Evolutionary conservation across 2,888 invertebrate species (phyloP), one percentile per base, ranked within the genome.

Genomic region (Emesis furor): DNA sequence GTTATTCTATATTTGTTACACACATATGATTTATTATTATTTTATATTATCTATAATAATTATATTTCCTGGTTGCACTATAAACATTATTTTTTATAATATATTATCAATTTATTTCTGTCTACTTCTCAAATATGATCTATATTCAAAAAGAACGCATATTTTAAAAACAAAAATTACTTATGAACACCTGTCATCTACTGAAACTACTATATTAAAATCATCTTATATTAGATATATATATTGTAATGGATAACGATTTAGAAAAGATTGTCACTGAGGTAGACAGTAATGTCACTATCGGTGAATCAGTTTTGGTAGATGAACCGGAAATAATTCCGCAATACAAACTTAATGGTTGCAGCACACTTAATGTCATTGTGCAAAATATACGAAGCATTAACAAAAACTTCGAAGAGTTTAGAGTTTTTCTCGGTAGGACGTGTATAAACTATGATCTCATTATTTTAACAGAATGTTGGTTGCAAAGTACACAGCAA

Each of bases 391-490:
- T 24, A 32, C 74, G 76, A 32, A 79, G 82, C 39, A 39, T 83
- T 24, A 72, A 79, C 30, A 77, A 24, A 24, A 83, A 83, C 30
- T 32, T 81, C 1, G 73, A 79, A 55, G 79, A 78, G n/a, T 67
- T 81, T 8, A 3, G 69, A 32, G 5, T 79, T 2, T 76, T 14
- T 3, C 7, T 83, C 5, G 59, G 73, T 4, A 59, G 8, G 2
- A 39, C 84, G 3, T 59, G 73, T 1, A 69, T 79, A 55, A 42
- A 77, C 0, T 37, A 59, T 35, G 82, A 86, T 69, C 10, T 86
- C 1, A 78, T 81, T 2, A 30, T 80, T 12, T 30, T 84, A 46
- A 86, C 81, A 5, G 84, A 86, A 79, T 84, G 86, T 68, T 39
- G 84, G 39, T 14, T 86, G 2, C 59, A 79, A 6, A 24, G 17